These are phyloP conservation scores for Camelus dromedarius DNA, from an alignment of 2,113 vertebrate genomes.

Conservation along the genomic window DNA sequence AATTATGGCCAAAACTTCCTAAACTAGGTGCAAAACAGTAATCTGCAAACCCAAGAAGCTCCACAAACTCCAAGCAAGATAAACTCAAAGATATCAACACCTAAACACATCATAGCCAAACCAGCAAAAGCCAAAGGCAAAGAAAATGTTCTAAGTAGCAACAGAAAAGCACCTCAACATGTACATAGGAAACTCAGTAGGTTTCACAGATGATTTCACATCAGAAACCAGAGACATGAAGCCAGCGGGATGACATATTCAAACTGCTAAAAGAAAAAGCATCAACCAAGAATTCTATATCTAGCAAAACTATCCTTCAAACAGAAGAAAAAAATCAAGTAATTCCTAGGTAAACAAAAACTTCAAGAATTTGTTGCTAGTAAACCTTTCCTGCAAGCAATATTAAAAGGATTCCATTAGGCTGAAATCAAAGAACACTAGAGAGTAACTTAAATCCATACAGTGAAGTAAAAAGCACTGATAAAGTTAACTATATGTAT, in stretches of 20 bases:
- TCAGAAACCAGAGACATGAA: background rate
- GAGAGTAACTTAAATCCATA: background rate
- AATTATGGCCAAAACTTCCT: background rate
- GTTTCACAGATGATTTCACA: background rate
- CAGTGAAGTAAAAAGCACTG: background rate
- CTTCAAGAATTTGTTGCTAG: background rate
- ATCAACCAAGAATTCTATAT: background rate
- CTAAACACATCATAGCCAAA: background rate
- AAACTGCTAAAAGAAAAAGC: background rate
- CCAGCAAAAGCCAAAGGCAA: background rate
- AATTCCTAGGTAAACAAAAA: background rate
- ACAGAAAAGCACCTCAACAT: background rate
- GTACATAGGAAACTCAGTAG: background rate
- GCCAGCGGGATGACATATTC: background rate
- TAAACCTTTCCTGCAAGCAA: background rate
- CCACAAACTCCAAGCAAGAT: background rate
- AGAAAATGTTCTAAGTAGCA: background rate
- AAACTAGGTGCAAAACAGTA: constrained; percentile 19
- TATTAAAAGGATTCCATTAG: background rate
- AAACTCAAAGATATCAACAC: background rate
- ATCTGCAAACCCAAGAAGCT: background rate
- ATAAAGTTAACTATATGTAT: background rate
- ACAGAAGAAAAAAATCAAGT: background rate
- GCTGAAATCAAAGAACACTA: background rate
- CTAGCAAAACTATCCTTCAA: background rate